phyloP scores from a whole-genome alignment of 2,113 vertebrate genomes.

The Illadopsis cleaveri region DNA sequence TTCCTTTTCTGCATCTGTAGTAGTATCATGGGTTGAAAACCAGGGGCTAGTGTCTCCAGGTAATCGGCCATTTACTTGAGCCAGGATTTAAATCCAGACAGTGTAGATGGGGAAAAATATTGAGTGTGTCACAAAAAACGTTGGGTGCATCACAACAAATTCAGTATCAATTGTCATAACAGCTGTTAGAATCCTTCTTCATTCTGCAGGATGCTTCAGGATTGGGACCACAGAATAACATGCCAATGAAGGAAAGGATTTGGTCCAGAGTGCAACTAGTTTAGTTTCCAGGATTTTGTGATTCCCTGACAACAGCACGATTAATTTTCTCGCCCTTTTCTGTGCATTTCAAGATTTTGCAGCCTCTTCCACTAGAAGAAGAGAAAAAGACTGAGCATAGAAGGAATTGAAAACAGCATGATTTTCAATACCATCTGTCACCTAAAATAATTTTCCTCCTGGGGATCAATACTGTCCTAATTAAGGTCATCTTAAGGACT shows the following conservation, averaged over 20 bases:
- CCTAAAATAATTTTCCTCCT: not conserved
- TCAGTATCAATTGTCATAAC: not conserved
- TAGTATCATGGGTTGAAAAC: not conserved
- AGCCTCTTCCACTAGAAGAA: not conserved
- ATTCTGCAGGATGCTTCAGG: not conserved
- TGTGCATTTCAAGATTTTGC: not conserved
- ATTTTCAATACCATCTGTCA: not conserved
- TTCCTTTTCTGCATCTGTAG: not conserved
- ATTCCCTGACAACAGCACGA: not conserved
- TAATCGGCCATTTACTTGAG: not conserved
- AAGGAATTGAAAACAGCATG: not conserved
- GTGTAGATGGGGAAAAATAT: not conserved
- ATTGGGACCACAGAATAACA: not conserved
- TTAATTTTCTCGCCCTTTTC: not conserved
- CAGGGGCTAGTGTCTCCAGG: not conserved
- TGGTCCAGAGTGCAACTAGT: fast-evolving
- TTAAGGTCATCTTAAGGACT: not conserved
- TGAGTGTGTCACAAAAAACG: not conserved
- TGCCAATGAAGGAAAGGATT: fast-evolving
- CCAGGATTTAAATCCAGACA: not conserved
- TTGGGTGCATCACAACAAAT: not conserved
- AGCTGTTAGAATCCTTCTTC: not conserved
- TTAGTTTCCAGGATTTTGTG: not conserved
- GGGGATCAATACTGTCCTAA: not conserved
- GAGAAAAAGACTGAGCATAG: not conserved